Percentiles rank a stretch among this genome's conserved stretches.
These are phyloP conservation scores for Syngnathoides biaculeatus DNA, from an alignment of 2,113 vertebrate species.

Conservation along the genomic window DNA sequence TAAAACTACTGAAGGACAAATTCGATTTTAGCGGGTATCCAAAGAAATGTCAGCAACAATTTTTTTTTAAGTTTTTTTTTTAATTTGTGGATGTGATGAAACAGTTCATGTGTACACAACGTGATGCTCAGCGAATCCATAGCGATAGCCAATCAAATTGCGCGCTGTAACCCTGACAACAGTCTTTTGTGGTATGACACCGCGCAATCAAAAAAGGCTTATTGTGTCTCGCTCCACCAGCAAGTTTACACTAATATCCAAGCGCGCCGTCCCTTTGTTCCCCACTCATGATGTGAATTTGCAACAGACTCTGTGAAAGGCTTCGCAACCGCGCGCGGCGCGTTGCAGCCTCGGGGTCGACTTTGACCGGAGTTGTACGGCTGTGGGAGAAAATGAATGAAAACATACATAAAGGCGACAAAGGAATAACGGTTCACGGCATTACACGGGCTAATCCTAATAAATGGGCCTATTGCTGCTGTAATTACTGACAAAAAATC, in stretches of 20 bases:
- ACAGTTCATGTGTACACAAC: background rate
- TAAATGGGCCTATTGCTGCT: slow-evolving; percentile 41
- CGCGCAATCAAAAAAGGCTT: slow-evolving; percentile 34
- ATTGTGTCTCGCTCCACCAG: slow-evolving; percentile 27
- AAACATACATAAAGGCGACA: slow-evolving; percentile 4
- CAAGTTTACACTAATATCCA: slow-evolving; percentile 35
- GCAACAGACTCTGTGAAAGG: slow-evolving; percentile 16
- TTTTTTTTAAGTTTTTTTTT: no score
- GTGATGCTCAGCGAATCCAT: background rate
- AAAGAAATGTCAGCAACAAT: no score
- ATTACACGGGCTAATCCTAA: slow-evolving; percentile 35
- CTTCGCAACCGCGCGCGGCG: slow-evolving; percentile 9
- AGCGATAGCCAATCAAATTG: slow-evolving; percentile 12
- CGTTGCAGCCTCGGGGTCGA: slow-evolving; percentile 26
- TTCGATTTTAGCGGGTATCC: background rate
- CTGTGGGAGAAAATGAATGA: slow-evolving; percentile 4
- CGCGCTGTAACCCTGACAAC: slow-evolving; percentile 31
- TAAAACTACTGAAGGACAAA: background rate
- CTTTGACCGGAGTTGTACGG: slow-evolving; percentile 12
- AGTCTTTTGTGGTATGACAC: slow-evolving; percentile 37
- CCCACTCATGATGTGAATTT: slow-evolving; percentile 33
- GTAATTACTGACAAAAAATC: slow-evolving; percentile 52
- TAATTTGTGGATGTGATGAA: background rate
- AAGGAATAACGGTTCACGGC: slow-evolving; percentile 8
- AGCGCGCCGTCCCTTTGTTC: slow-evolving; percentile 35